Conservation (phyloP, 2,797 vertebrate genomes). For the Sebastes dallii region DNA sequence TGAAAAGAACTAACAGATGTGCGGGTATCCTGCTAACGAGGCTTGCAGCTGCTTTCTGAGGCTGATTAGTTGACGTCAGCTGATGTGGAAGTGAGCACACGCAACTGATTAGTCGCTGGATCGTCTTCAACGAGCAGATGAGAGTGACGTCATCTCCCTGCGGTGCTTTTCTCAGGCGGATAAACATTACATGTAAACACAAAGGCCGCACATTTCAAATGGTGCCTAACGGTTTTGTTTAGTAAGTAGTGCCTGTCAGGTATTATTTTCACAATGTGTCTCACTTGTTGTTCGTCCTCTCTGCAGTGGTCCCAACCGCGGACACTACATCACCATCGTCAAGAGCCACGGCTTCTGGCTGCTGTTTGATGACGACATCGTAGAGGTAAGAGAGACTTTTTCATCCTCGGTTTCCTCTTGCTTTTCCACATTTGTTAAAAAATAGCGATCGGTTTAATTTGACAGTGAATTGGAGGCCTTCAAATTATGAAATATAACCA, state of each 20-base stretch:
- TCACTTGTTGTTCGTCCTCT: background rate
- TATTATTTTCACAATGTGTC: background rate
- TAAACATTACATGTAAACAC: background rate
- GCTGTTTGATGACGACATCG: conserved; percentile 93
- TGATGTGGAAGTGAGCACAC: too few relatives aligned
- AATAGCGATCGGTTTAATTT: too few relatives aligned
- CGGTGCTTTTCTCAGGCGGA: too few relatives aligned
- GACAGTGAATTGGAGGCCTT: too few relatives aligned
- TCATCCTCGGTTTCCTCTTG: background rate
- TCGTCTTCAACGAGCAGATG: too few relatives aligned
- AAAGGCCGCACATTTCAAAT: background rate
- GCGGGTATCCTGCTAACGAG: too few relatives aligned
- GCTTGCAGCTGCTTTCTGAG: too few relatives aligned
- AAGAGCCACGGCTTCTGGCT: conserved; percentile 96
- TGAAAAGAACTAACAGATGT: too few relatives aligned
- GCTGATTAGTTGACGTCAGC: too few relatives aligned
- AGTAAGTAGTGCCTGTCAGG: background rate
- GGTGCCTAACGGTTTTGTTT: background rate
- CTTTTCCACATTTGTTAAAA: background rate
- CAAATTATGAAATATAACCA: too few relatives aligned
- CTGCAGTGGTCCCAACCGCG: conserved; percentile 90
- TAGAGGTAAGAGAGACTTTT: conserved; percentile 82
- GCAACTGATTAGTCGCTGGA: too few relatives aligned
- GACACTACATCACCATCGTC: conserved; percentile 95
- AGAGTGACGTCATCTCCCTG: background rate